phyloP scores from a whole-genome alignment of 2,888 invertebrate genomes.

The Cerastoderma edule region DNA sequence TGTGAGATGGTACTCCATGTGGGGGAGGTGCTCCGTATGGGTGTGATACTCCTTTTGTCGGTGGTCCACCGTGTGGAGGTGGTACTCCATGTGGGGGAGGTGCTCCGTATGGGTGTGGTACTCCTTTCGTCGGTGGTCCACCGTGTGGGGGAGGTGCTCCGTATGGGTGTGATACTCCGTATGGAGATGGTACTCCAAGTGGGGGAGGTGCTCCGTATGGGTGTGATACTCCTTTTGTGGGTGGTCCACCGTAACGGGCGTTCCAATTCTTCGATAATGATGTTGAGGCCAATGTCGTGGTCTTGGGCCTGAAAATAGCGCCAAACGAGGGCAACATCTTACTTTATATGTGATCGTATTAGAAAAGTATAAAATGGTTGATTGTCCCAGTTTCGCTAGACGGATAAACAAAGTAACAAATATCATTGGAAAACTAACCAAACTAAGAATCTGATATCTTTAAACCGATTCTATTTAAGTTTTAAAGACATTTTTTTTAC shows the following conservation, averaged over 20 bases:
- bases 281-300: slow-evolving; percentile 7
- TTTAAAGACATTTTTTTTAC: too few species aligned
- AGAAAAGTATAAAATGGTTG: neutral
- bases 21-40: neutral
- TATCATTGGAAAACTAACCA: too few species aligned
- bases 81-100: slow-evolving; percentile 8
- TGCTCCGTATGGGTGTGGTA: slow-evolving; percentile 5
- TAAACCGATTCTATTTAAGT: too few species aligned
- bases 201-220: neutral
- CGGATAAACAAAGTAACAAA: too few species aligned
- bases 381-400: neutral
- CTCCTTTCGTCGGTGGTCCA: neutral
- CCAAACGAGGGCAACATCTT: neutral
- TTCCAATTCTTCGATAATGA: neutral
- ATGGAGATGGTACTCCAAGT: slow-evolving; percentile 5
- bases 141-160: slow-evolving; percentile 2
- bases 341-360: neutral
- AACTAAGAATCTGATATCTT: too few species aligned
- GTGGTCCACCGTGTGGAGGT: neutral
- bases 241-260: slow-evolving; percentile 6
- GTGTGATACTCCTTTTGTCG: neutral
- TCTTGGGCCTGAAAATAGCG: neutral
- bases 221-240: neutral
- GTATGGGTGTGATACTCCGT: neutral
- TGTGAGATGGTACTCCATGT: neutral